These are phyloP conservation scores for Stenodera caucasica DNA, from an alignment of 2,888 invertebrate species.

Conservation along the genomic window DNA sequence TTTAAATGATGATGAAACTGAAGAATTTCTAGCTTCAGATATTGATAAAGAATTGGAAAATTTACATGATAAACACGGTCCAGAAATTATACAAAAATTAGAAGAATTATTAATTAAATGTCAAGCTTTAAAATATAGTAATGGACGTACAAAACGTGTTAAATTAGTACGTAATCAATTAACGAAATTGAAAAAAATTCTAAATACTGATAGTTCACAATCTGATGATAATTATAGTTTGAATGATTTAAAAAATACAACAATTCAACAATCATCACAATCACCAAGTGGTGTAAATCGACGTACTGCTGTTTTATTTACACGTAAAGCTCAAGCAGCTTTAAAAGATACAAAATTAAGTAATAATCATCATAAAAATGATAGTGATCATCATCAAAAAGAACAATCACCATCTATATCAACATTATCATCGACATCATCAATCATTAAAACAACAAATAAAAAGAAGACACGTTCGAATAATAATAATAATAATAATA, in stretches of 20 bases:
- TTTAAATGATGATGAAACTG: constrained; percentile 48
- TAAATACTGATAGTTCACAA: constrained; percentile 50
- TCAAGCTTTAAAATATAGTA: constrained; percentile 61
- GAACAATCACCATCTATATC: constrained; percentile 50
- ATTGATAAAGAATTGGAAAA: constrained; percentile 61
- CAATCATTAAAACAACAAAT: neutral
- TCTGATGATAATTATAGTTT: constrained; percentile 45
- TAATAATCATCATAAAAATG: constrained; percentile 51
- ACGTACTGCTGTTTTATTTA: constrained; percentile 76
- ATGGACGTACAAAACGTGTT: constrained; percentile 62
- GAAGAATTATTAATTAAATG: constrained; percentile 66
- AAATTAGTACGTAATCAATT: constrained; percentile 63
- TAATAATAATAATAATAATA: neutral
- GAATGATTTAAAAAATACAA: constrained; percentile 32
- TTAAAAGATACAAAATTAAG: constrained; percentile 48
- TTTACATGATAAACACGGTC: constrained; percentile 51
- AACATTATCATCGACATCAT: neutral
- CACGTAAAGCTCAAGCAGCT: constrained; percentile 68
- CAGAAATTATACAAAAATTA: constrained; percentile 57
- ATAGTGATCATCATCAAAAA: constrained; percentile 54
- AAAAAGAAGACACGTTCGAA: neutral
- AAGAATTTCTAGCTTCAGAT: constrained; percentile 59
- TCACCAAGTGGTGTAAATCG: constrained; percentile 66
- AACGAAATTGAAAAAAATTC: constrained; percentile 57
- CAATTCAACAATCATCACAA: neutral